Conservation (phyloP, 2,113 vertebrate species). For the Dolichallabes microphthalmus region DNA sequence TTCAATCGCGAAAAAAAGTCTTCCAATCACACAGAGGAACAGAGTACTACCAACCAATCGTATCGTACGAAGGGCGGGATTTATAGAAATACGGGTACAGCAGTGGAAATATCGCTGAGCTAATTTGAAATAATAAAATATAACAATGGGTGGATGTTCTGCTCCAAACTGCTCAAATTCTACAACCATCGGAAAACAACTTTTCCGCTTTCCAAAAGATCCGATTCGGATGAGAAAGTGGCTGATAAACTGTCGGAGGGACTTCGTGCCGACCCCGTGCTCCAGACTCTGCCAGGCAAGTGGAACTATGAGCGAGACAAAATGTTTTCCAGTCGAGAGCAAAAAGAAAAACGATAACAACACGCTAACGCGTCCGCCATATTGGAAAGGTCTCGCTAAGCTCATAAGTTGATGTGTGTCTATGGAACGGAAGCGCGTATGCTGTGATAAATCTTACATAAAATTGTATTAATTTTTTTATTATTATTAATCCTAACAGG, state of each 20-base stretch:
- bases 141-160: constrained; percentile 75
- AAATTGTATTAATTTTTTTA: too few relatives aligned
- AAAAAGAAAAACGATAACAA: not conserved
- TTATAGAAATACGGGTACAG: not conserved
- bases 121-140: constrained; percentile 16
- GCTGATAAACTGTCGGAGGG: constrained; percentile 75
- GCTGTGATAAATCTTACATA: not conserved
- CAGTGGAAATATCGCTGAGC: constrained; percentile 27
- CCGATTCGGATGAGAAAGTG: constrained; percentile 74
- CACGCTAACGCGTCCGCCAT: not conserved
- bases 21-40: not conserved
- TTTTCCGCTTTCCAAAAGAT: constrained; percentile 78
- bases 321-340: not conserved
- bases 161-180: constrained; percentile 80
- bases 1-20: not conserved
- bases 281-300: constrained; percentile 77
- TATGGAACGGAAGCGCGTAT: not conserved
- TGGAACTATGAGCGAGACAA: not conserved
- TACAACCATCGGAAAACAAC: constrained; percentile 76
- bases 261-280: constrained; percentile 77
- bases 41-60: not conserved
- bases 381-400: constrained; percentile 6
- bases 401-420: not conserved
- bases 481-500: not conserved
- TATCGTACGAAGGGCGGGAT: not conserved